Base-by-base conservation (phyloP, 2,113 vertebrate species). In the Oreochromis niloticus region DNA sequence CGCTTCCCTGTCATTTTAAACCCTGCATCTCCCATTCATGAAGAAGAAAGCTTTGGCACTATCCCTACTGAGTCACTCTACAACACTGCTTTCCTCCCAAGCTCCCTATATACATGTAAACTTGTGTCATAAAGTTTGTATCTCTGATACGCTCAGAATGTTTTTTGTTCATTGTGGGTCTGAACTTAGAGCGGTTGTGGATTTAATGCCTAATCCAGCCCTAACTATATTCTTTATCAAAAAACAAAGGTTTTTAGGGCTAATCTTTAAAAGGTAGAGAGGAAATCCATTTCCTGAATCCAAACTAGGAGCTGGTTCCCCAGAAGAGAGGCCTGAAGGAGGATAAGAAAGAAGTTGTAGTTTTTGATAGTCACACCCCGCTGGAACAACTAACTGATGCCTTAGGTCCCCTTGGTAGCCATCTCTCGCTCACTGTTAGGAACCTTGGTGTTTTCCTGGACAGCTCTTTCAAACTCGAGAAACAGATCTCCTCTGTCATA, bases 51-150 rank as follows among this genome's bases (percentile, higher is more conserved):
- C 52, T 54, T 54, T 54, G 52, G 4, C 9, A 54, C 19, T 11
- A 54, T 54, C 19, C 19, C 52, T 54, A 22, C 52, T 22, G 50
- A 54, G 50, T 54, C 50, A 54, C 50, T 54, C 50, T n/a, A 54
- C 19, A 54, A n/a, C 50, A 22, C 9, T 10, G 52, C 19, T n/a
- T 54, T 54, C 9, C 19, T 54, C 50, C 9, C 10, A 9, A 54
- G 19, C 9, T 52, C 50, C 50, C 8, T 52, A n/a, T 2, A 52
- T 1, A n/a, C 9, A 41, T 0, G 17, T 19, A 52, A 52, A 52
- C 48, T 9, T 52, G 50, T 52, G 50, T 9, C 9, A n/a, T n/a
- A 54, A 54, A 54, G 9, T n/a, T 54, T 54, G 19, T n/a, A 54
- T 54, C 19, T n/a, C 19, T 54, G 52, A 54, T 54, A 54, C 10